phyloP scores from a whole-genome alignment of 1,140 invertebrate genomes.

The Intoshia linei region DNA sequence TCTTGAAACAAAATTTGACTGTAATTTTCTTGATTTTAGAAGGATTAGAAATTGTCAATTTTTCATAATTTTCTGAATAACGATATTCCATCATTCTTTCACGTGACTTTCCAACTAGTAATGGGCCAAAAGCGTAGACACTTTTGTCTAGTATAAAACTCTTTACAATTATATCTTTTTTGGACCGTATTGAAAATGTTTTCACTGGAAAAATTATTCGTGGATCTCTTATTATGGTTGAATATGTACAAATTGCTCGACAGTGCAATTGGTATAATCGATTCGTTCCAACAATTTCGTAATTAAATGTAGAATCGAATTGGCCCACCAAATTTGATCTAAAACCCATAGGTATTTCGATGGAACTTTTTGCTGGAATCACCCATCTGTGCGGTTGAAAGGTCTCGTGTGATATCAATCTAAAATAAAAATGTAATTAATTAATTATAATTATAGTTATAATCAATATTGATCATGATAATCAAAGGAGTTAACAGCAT shows the following conservation, averaged over 20 bases:
- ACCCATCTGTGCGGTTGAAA: slow-evolving; percentile 22
- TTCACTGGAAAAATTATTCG: no score
- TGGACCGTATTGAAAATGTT: neutral
- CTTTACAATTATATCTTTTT: slow-evolving; percentile 12
- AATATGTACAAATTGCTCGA: slow-evolving; percentile 21
- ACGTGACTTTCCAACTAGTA: slow-evolving; percentile 17
- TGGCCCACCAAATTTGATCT: slow-evolving; percentile 20
- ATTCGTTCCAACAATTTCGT: slow-evolving; percentile 21
- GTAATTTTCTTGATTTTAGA: slow-evolving; percentile 19
- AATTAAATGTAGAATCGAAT: slow-evolving; percentile 23
- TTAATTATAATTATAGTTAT: no score
- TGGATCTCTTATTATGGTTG: slow-evolving; percentile 21
- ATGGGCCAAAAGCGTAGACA: slow-evolving; percentile 21
- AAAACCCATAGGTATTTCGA: slow-evolving; percentile 14
- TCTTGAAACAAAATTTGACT: slow-evolving; percentile 20
- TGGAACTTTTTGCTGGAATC: slow-evolving; percentile 15
- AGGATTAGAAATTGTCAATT: slow-evolving; percentile 17
- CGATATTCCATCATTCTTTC: slow-evolving; percentile 17
- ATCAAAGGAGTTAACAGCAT: neutral
- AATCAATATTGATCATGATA: neutral
- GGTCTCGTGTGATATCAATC: no score
- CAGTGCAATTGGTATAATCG: slow-evolving; percentile 21
- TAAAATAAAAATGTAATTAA: no score
- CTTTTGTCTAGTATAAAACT: slow-evolving; percentile 16
- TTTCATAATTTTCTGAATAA: slow-evolving; percentile 21